Conservation (phyloP, 2,888 invertebrate species). For the Papilio gigon region DNA sequence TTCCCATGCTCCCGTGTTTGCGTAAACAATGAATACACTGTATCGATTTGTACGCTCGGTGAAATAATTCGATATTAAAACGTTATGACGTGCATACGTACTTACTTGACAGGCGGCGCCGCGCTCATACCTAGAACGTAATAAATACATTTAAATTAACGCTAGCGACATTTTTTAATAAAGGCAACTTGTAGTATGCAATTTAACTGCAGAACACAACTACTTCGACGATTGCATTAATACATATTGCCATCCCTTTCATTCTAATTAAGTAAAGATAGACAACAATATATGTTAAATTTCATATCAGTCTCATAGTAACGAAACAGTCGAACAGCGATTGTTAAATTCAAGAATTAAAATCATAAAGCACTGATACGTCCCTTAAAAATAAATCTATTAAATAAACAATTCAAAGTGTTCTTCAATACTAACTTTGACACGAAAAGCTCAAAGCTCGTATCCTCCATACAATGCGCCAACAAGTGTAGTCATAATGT, state of each 20-base stretch:
- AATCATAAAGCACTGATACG: not conserved
- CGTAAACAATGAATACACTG: constrained; percentile 56
- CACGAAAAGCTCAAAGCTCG: not conserved
- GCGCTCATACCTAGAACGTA: constrained; percentile 62
- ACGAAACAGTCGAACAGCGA: no score
- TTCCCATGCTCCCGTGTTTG: constrained; percentile 70
- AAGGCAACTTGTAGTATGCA: no score
- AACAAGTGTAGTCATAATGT: constrained; percentile 9
- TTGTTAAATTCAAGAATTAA: no score
- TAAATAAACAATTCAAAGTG: no score
- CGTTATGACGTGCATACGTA: constrained; percentile 72
- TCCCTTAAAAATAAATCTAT: no score
- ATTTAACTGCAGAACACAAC: no score
- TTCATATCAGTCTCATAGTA: no score
- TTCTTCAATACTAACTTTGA: not conserved
- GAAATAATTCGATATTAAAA: constrained; percentile 67
- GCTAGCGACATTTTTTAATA: not conserved
- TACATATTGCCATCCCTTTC: no score
- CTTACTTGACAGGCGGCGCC: constrained; percentile 70
- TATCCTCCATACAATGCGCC: not conserved
- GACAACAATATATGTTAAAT: no score
- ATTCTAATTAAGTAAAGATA: no score
- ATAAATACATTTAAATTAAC: constrained; percentile 48
- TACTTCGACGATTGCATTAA: no score
- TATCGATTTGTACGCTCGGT: constrained; percentile 71